These are phyloP conservation scores for Montipora cactus DNA, from an alignment of 64 coral and sea anemone species.

Conservation along the genomic window DNA sequence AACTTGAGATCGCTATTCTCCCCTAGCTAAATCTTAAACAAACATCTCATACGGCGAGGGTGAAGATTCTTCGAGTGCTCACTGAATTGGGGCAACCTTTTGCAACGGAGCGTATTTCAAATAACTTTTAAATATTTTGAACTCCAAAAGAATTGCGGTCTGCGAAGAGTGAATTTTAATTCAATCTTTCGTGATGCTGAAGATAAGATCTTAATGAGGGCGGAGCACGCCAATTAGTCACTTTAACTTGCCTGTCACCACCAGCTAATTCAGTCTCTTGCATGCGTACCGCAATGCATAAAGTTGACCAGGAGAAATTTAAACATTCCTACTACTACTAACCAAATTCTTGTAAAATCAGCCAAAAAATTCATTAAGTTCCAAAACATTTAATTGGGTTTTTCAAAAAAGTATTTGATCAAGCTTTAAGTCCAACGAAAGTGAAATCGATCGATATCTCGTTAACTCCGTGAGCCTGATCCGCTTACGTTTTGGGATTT, in stretches of 20 bases:
- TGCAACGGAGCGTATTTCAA: neutral
- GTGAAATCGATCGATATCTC: conserved; percentile 45
- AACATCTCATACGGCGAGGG: conserved; percentile 41
- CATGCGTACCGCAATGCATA: neutral
- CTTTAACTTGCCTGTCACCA: conserved; percentile 56
- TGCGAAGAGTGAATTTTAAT: neutral
- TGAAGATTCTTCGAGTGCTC: conserved; percentile 54
- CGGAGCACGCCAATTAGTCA: conserved; percentile 57
- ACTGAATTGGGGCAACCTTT: conserved; percentile 9
- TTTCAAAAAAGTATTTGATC: neutral
- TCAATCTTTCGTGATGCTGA: conserved; percentile 25
- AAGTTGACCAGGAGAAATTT: neutral
- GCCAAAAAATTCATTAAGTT: neutral
- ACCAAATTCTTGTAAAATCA: neutral
- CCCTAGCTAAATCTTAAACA: conserved; percentile 34
- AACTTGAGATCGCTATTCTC: conserved; percentile 17
- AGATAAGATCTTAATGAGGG: conserved; percentile 65
- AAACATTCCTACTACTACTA: neutral
- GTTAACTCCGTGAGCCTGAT: conserved; percentile 49
- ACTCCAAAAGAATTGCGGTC: conserved; percentile 8
- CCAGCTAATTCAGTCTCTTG: neutral
- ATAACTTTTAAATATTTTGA: conserved; percentile 39
- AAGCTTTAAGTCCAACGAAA: neutral
- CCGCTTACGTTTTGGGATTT: conserved; percentile 52
- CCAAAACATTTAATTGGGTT: neutral